phyloP scores from a whole-genome alignment of 2,888 invertebrate species.

The Panzeria rudis region DNA sequence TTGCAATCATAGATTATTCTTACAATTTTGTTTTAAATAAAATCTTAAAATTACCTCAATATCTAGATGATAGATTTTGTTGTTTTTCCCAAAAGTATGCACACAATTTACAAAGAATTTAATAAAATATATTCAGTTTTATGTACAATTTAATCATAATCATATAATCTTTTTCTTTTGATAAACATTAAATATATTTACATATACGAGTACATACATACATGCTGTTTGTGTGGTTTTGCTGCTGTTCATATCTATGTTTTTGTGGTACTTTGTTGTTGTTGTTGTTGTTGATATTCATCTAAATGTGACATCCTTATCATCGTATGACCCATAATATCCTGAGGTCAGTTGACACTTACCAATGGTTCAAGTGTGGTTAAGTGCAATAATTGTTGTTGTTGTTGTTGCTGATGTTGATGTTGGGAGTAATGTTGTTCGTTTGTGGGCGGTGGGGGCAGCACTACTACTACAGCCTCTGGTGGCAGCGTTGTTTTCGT shows the following conservation, averaged over 20 bases:
- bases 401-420: slow-evolving; percentile 71
- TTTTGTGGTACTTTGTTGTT: slow-evolving; percentile 48
- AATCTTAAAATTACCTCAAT: slow-evolving; percentile 27
- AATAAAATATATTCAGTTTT: slow-evolving; percentile 16
- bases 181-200: slow-evolving; percentile 10
- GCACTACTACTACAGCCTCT: slow-evolving; percentile 79
- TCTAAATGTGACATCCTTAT: slow-evolving; percentile 57
- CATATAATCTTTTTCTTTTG: background rate
- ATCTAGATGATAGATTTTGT: slow-evolving; percentile 30
- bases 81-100: slow-evolving; percentile 34
- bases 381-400: slow-evolving; percentile 75
- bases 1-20: slow-evolving; percentile 34
- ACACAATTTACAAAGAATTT: slow-evolving; percentile 51
- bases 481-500: slow-evolving; percentile 72
- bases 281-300: slow-evolving; percentile 49
- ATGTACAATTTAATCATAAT: slow-evolving; percentile 32
- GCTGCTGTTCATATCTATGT: slow-evolving; percentile 55
- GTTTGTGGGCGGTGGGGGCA: slow-evolving; percentile 77
- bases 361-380: slow-evolving; percentile 79
- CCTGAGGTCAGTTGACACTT: slow-evolving; percentile 81
- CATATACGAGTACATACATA: slow-evolving; percentile 12
- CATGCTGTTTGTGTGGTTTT: background rate
- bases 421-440: slow-evolving; percentile 69
- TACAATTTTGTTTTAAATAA: background rate
- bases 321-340: slow-evolving; percentile 64